These are phyloP conservation scores for Caenorhabditis becei DNA, from an alignment of 2,888 invertebrate species.

Conservation along the genomic window DNA sequence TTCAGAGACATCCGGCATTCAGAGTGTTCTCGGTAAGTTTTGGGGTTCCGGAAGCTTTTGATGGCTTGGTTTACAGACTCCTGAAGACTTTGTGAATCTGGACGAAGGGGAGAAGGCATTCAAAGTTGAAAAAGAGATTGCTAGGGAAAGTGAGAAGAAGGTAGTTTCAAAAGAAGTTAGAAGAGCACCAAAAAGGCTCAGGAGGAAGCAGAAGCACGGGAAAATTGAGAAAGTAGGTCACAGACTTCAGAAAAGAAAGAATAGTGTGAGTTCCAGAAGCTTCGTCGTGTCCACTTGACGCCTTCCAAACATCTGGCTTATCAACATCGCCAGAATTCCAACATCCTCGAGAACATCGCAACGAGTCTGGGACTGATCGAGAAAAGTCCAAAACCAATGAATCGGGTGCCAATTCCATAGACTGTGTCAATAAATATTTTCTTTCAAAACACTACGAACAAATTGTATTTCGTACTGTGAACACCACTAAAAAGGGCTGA, in stretches of 20 bases:
- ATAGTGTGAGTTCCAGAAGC: constrained; percentile 25
- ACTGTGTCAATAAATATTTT: not conserved
- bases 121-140: constrained; percentile 52
- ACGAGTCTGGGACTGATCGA: constrained; percentile 50
- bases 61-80: constrained; percentile 30
- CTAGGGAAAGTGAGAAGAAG: constrained; percentile 56
- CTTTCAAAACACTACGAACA: not conserved
- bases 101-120: constrained; percentile 47
- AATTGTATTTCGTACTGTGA: not conserved
- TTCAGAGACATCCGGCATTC: constrained; percentile 36
- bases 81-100: constrained; percentile 37
- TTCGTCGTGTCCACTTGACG: constrained; percentile 43
- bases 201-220: constrained; percentile 21
- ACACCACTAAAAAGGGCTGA: not conserved
- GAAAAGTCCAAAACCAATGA: constrained; percentile 34
- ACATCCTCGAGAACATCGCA: constrained; percentile 57
- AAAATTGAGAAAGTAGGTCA: constrained; percentile 35
- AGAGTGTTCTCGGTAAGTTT: constrained; percentile 36
- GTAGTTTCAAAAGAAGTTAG: constrained; percentile 25
- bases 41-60: not conserved
- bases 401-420: constrained; percentile 46
- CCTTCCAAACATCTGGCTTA: constrained; percentile 29
- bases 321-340: constrained; percentile 42
- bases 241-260: too few species aligned
- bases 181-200: constrained; percentile 27